These are phyloP conservation scores for Stratiomys singularior DNA, from an alignment of 2,888 invertebrate species.

Conservation along the genomic window DNA sequence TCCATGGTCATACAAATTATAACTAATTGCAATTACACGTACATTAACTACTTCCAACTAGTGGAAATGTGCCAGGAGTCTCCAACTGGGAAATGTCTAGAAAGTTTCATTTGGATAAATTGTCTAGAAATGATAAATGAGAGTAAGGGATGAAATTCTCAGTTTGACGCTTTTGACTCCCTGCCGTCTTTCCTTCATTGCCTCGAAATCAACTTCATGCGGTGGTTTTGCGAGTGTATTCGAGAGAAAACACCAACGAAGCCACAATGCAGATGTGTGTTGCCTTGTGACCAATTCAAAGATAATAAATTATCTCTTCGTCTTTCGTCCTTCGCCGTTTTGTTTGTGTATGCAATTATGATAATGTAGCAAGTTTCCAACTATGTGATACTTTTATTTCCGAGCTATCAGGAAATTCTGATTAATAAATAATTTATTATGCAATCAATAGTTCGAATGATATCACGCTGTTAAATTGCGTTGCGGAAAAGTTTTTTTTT, in stretches of 20 bases:
- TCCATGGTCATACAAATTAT: not conserved
- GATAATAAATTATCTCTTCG: constrained; percentile 2
- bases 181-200: too few species aligned
- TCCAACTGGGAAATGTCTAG: not conserved
- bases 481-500: not conserved
- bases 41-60: not conserved
- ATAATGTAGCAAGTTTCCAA: not conserved
- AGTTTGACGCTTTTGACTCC: not conserved
- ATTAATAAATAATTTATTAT: constrained; percentile 6
- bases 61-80: not conserved
- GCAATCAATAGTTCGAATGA: not conserved
- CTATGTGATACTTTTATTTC: not conserved
- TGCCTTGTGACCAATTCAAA: not conserved
- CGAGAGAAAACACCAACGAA: too few species aligned
- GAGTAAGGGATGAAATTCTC: not conserved
- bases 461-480: too few species aligned
- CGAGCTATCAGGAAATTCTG: not conserved
- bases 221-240: too few species aligned
- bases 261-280: not conserved
- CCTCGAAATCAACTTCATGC: too few species aligned
- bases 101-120: not conserved
- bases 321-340: not conserved
- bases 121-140: not conserved
- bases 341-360: constrained; percentile 8
- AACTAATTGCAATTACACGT: not conserved